Evolutionary conservation across 1,140 invertebrate genomes (phyloP).

Genomic region (Sarcophaga peregrina): DNA sequence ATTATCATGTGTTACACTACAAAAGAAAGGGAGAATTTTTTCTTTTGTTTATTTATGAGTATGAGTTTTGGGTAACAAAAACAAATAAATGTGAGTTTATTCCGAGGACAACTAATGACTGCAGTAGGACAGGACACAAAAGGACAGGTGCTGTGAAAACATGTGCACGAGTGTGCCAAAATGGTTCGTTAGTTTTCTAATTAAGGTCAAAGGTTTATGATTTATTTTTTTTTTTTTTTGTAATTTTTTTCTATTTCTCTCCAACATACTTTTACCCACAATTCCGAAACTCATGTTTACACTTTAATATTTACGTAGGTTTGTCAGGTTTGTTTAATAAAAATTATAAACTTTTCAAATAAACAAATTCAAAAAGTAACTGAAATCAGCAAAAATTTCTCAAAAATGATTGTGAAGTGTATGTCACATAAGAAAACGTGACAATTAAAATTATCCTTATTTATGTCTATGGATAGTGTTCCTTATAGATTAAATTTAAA

Average conservation of each 20-base stretch:
- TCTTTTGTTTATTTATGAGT: neutral
- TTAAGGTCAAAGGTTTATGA: slow-evolving; percentile 22
- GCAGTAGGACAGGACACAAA: neutral
- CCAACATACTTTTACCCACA: neutral
- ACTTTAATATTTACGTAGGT: neutral
- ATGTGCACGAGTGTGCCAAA: neutral
- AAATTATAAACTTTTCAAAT: neutral
- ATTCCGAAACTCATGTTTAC: no score
- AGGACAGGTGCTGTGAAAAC: neutral
- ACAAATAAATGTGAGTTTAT: neutral
- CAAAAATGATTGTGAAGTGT: no score
- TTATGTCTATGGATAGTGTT: no score
- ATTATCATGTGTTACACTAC: no score
- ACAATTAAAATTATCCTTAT: no score
- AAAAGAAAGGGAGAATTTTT: no score
- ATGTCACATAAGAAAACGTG: no score
- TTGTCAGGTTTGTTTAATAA: neutral
- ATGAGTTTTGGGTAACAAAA: neutral
- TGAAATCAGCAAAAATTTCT: neutral
- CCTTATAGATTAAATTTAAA: no score
- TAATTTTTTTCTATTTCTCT: neutral
- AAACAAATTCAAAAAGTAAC: neutral
- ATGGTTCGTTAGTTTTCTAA: slow-evolving; percentile 15
- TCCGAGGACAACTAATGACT: neutral
- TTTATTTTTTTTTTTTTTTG: neutral